Evolutionary conservation across 2,888 invertebrate species (phyloP).

Genomic region (Mythimna vitellina): DNA sequence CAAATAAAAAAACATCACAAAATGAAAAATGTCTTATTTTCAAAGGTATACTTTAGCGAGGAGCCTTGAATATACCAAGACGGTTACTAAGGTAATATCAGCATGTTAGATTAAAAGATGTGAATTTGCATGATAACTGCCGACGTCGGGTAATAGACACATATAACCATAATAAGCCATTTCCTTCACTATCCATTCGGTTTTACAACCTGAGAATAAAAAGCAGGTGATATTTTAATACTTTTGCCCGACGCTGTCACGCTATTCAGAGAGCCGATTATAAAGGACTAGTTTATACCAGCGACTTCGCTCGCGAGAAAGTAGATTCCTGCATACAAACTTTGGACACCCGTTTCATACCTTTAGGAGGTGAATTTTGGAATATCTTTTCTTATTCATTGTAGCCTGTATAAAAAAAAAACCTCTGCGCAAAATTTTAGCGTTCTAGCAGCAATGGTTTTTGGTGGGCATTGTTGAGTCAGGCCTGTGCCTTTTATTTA

Average conservation of each 20-base stretch:
- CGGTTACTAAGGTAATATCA: not conserved
- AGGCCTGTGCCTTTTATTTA: too few relatives aligned
- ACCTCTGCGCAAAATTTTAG: too few relatives aligned
- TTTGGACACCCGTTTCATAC: too few relatives aligned
- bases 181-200: constrained; percentile 43
- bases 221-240: constrained; percentile 18
- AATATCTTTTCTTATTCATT: too few relatives aligned
- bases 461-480: too few relatives aligned
- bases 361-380: too few relatives aligned
- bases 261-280: not conserved
- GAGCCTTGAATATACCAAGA: not conserved
- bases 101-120: constrained; percentile 23
- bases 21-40: too few relatives aligned
- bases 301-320: too few relatives aligned
- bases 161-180: constrained; percentile 30
- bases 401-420: too few relatives aligned
- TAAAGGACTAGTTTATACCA: not conserved
- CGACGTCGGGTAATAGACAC: constrained; percentile 29
- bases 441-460: too few relatives aligned
- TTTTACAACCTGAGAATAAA: constrained; percentile 39
- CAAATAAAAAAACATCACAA: too few relatives aligned
- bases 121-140: constrained; percentile 41
- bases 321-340: too few relatives aligned
- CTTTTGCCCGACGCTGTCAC: constrained; percentile 4
- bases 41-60: not conserved